Percentiles rank a stretch among this genome's conserved stretches.
phyloP scores from a whole-genome alignment of 2,888 invertebrate genomes.

The Cacoxenus indagator region DNA sequence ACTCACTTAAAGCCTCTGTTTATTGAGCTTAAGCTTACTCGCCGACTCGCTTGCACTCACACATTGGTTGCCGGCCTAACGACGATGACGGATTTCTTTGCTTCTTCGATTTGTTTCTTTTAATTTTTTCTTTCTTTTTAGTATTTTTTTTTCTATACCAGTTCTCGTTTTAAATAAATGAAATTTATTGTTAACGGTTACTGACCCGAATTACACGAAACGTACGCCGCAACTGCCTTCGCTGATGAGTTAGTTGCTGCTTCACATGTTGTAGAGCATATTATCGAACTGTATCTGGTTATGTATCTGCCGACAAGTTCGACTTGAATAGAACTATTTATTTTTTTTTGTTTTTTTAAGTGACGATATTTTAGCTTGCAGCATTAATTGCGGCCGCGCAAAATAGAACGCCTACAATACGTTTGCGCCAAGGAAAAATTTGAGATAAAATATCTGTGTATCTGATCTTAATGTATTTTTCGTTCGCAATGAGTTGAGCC shows the following conservation, averaged over 20 bases:
- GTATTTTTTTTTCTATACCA: neutral
- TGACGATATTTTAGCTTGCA: conserved; percentile 44
- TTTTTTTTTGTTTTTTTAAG: neutral
- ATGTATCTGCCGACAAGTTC: neutral
- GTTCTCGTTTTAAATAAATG: conserved; percentile 56
- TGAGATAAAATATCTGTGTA: conserved; percentile 64
- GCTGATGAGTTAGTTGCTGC: neutral
- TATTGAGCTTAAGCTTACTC: neutral
- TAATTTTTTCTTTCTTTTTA: neutral
- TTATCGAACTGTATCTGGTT: neutral
- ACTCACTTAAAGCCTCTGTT: conserved; percentile 1
- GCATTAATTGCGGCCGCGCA: conserved; percentile 56
- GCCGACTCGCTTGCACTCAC: neutral
- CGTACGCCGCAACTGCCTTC: neutral
- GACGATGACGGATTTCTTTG: conserved; percentile 6
- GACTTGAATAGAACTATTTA: conserved; percentile 25
- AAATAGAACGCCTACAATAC: conserved; percentile 50
- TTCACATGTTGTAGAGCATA: neutral
- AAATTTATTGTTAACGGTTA: conserved; percentile 67
- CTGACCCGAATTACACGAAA: conserved; percentile 64
- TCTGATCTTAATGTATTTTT: conserved; percentile 63
- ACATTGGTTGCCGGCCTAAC: neutral
- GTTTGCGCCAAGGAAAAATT: conserved; percentile 33
- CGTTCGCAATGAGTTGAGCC: neutral
- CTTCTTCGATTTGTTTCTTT: neutral